Evolutionary conservation across 2,888 invertebrate species (phyloP).

Genomic region (Lasioglossum marginatum): DNA sequence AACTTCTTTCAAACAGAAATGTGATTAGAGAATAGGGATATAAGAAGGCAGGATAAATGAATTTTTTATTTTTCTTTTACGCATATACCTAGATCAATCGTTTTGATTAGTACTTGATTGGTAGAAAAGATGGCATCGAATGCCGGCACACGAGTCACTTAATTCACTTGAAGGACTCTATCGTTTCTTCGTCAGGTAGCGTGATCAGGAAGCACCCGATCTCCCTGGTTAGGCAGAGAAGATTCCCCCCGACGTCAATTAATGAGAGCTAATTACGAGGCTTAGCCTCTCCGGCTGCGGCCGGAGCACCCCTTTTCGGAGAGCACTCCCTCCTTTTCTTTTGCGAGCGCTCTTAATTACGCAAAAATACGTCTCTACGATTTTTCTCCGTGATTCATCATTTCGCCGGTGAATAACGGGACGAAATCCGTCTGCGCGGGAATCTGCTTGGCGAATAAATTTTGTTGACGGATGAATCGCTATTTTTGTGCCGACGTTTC

Average conservation of each 20-base stretch:
- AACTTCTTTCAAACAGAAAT: background rate
- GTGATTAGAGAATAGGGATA: too few relatives aligned
- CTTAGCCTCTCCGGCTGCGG: background rate
- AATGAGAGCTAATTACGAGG: constrained; percentile 61
- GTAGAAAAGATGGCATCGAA: background rate
- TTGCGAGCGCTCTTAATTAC: constrained; percentile 47
- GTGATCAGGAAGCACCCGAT: constrained; percentile 24
- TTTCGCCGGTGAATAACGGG: constrained; percentile 11
- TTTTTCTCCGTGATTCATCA: constrained; percentile 43
- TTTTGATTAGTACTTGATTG: background rate
- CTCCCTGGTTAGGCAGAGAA: background rate
- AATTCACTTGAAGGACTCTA: constrained; percentile 69
- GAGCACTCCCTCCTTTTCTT: constrained; percentile 35
- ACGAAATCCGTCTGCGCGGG: background rate
- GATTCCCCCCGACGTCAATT: constrained; percentile 57
- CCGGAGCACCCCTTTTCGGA: constrained; percentile 31
- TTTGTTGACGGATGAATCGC: background rate
- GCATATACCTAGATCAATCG: background rate
- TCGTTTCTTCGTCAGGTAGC: constrained; percentile 45
- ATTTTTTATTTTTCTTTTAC: background rate
- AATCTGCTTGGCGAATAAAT: background rate
- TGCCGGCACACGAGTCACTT: constrained; percentile 60
- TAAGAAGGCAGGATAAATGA: background rate
- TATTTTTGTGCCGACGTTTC: background rate
- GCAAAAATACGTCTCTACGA: constrained; percentile 49